Percentiles rank a stretch among this genome's conserved stretches.
Conservation (phyloP, 2,888 invertebrate genomes). For the Diadromus collaris region DNA sequence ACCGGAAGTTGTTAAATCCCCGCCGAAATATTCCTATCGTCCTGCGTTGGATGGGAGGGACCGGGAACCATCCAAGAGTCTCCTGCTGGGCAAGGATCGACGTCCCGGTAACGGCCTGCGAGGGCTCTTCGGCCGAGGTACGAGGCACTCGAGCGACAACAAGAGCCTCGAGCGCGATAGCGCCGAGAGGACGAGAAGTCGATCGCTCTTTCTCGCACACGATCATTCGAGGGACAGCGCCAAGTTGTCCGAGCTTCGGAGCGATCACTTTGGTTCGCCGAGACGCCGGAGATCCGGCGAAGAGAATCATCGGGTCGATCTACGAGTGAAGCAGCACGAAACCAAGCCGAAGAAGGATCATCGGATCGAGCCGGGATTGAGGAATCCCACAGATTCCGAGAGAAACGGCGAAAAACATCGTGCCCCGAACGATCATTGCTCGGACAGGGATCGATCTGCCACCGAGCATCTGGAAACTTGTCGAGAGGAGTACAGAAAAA, state of each 20-base stretch:
- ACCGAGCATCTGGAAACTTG: conserved; percentile 52
- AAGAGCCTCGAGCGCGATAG: conserved; percentile 53
- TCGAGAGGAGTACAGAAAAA: conserved; percentile 51
- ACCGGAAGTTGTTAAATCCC: conserved; percentile 59
- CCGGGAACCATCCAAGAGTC: conserved; percentile 30
- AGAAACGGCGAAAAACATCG: conserved; percentile 33
- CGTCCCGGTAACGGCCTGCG: conserved; percentile 54
- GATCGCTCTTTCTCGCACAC: conserved; percentile 63
- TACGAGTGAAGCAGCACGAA: conserved; percentile 35
- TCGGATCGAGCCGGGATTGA: conserved; percentile 29
- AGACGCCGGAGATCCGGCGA: conserved; percentile 27
- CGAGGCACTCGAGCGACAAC: conserved; percentile 45
- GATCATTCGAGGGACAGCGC: conserved; percentile 61
- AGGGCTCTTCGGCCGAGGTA: conserved; percentile 55
- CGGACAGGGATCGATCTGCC: conserved; percentile 27
- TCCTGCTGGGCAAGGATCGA: conserved; percentile 33
- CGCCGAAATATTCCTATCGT: conserved; percentile 51
- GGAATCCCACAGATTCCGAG: conserved; percentile 19
- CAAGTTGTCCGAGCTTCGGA: conserved; percentile 49
- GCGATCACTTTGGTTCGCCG: conserved; percentile 34
- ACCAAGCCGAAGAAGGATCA: conserved; percentile 32
- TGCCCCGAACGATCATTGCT: conserved; percentile 19
- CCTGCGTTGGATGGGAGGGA: conserved; percentile 26
- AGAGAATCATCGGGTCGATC: conserved; percentile 23
- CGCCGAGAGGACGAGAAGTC: conserved; percentile 64